Base-by-base conservation (phyloP, 2,113 vertebrate species). In the Proterorhinus semilunaris region DNA sequence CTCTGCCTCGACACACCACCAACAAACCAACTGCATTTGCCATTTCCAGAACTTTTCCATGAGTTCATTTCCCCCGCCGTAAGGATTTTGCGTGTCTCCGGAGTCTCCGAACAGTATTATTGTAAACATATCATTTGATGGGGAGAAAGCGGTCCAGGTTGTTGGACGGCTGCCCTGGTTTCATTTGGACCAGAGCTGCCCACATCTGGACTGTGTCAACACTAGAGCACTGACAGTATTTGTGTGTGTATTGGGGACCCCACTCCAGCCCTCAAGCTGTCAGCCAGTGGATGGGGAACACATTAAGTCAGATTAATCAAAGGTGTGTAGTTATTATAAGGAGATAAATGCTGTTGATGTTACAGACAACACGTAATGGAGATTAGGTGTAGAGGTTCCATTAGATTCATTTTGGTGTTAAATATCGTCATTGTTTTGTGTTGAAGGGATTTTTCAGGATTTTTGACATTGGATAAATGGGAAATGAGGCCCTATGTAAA, bases 151-250 rank as follows among this genome's bases (percentile, higher is more conserved):
- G 86, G 86, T 91, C 91, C 91, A 92, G 89, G 89, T 92, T 92
- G 91, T 90, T 93, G 92, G 91, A 91, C 47, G 84, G 68, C 87
- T 89, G 90, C 89, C 91, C 79, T 85, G 80, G 83, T 91, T 92
- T 92, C 87, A 92, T 91, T 92, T 91, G 83, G 89, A 93, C 86
- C 80, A 89, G 87, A 89, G 81, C 88, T 89, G 91, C 91, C 91
- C 92, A 93, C 92, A 93, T 93, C 93, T 94, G 93, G 90, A 91
- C 87, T 92, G 82, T 93, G 91, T 93, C 91, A 92, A 88, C 80
- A 89, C 90, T 90, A 90, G 85, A 71, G 86, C 8, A 85, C 80
- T 70, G 69, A 57, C 64, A 71, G 12, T 69, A 75, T 68, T 69
- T 71, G 76, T 66, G 65, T 74, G 77, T 77, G 75, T 69, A n/a